phyloP scores from a whole-genome alignment of 2,888 invertebrate genomes.

The Synanthedon tipuliformis region DNA sequence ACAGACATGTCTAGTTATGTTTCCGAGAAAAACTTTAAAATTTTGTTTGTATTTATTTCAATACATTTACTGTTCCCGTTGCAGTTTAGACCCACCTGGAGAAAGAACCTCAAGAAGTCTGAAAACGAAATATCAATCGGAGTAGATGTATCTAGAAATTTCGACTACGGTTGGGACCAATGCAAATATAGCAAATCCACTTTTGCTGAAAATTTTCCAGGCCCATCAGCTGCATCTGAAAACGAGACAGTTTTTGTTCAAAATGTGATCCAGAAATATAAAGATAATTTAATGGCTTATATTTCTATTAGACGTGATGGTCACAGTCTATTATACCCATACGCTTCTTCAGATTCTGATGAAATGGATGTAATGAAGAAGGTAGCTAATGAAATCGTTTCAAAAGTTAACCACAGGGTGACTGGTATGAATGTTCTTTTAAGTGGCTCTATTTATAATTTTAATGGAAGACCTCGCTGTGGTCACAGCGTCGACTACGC shows the following conservation, averaged over 20 bases:
- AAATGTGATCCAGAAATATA: slow-evolving; percentile 61
- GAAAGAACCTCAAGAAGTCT: slow-evolving; percentile 32
- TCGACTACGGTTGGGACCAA: slow-evolving; percentile 35
- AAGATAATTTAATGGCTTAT: slow-evolving; percentile 70
- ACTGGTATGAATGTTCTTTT: slow-evolving; percentile 32
- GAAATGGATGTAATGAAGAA: slow-evolving; percentile 12
- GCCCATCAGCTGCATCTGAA: slow-evolving; percentile 71
- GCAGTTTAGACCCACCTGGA: slow-evolving; percentile 21
- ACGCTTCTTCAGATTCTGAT: slow-evolving; percentile 53
- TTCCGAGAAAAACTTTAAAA: too few relatives aligned
- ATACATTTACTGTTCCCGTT: neutral
- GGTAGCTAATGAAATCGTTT: slow-evolving; percentile 30
- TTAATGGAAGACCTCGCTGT: slow-evolving; percentile 34
- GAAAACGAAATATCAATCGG: slow-evolving; percentile 25
- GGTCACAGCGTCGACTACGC: slow-evolving; percentile 57
- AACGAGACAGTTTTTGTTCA: slow-evolving; percentile 72
- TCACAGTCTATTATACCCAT: slow-evolving; percentile 73
- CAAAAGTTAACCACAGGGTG: slow-evolving; percentile 40
- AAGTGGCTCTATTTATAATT: slow-evolving; percentile 33
- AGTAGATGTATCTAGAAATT: slow-evolving; percentile 50
- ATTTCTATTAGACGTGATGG: slow-evolving; percentile 80
- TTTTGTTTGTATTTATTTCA: too few relatives aligned
- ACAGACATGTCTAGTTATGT: too few relatives aligned
- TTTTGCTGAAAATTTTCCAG: slow-evolving; percentile 61
- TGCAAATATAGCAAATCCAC: slow-evolving; percentile 23